A percentile compares a stretch with the other conserved stretches of the same genome.
phyloP scores from a whole-genome alignment of 2,797 vertebrate genomes.

The Sandelia bainsii region DNA sequence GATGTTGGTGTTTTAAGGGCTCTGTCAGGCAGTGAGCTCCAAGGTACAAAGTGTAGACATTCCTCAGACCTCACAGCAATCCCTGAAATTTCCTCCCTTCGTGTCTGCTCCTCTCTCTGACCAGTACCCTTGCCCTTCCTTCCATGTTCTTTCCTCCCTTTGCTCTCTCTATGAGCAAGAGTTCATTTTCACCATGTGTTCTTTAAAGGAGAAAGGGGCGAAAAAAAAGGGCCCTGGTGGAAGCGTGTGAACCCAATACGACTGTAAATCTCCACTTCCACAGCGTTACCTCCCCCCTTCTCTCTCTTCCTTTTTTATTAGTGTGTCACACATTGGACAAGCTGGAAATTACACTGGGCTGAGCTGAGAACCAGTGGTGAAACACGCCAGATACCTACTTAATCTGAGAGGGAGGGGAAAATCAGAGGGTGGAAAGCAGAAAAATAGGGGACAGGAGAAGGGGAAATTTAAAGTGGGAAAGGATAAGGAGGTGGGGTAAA shows the following conservation, averaged over 20 bases:
- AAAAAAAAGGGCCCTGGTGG: slow-evolving; percentile 47
- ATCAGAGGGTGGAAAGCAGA: slow-evolving; percentile 30
- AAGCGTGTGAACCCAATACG: slow-evolving; percentile 83
- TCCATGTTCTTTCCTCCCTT: slow-evolving; percentile 59
- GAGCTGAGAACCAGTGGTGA: slow-evolving; percentile 69
- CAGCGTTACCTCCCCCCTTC: slow-evolving; percentile 59
- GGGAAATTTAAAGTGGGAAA: slow-evolving; percentile 54
- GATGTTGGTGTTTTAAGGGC: slow-evolving; percentile 71
- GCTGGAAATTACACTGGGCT: slow-evolving; percentile 78
- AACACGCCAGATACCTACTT: slow-evolving; percentile 74
- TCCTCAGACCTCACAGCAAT: slow-evolving; percentile 73
- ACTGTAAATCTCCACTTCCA: slow-evolving; percentile 84
- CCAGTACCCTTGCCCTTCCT: slow-evolving; percentile 59
- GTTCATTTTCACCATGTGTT: slow-evolving; percentile 87
- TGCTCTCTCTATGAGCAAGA: slow-evolving; percentile 64
- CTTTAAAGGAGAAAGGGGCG: slow-evolving; percentile 69
- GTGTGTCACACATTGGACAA: slow-evolving; percentile 83
- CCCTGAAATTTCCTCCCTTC: slow-evolving; percentile 71
- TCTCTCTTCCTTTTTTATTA: slow-evolving; percentile 82
- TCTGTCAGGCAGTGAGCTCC: slow-evolving; percentile 47
- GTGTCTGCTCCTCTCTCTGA: slow-evolving; percentile 58
- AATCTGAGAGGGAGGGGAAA: slow-evolving; percentile 46
- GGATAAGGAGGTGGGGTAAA: slow-evolving; percentile 62
- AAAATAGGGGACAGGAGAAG: slow-evolving; percentile 36
- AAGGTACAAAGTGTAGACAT: slow-evolving; percentile 71